These are phyloP conservation scores for Oxyruncus cristatus DNA, from an alignment of 2,113 vertebrate genomes.

Conservation along the genomic window DNA sequence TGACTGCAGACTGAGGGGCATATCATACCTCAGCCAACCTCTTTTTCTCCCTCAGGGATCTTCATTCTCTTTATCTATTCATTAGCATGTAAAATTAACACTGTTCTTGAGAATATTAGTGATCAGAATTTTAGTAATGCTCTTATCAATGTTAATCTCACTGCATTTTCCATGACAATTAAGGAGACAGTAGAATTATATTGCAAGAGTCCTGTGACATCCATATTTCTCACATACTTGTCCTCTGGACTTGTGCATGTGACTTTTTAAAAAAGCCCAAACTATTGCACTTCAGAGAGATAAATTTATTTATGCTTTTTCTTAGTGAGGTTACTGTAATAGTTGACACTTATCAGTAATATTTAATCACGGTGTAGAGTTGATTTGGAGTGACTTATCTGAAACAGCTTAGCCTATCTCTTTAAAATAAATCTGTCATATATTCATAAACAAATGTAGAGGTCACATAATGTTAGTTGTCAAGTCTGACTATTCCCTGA, in stretches of 20 bases:
- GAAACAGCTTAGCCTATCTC: not conserved
- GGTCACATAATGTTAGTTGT: conserved; percentile 24
- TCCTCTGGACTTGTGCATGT: not conserved
- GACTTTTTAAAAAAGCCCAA: not conserved
- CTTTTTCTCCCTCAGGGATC: not conserved
- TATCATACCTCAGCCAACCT: not conserved
- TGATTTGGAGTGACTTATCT: not conserved
- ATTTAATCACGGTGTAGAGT: not conserved
- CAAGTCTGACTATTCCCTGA: not conserved
- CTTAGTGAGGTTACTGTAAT: not conserved
- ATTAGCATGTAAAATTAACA: conserved; percentile 7
- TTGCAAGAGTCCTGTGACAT: not conserved
- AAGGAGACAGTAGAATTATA: conserved; percentile 13
- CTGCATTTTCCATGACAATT: conserved; percentile 40
- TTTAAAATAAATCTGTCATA: conserved; percentile 25
- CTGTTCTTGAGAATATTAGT: not conserved
- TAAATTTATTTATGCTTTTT: conserved; percentile 26
- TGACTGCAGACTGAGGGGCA: not conserved
- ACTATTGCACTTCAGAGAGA: not conserved
- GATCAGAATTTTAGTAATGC: not conserved
- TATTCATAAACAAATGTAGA: conserved; percentile 26
- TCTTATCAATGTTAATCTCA: not conserved
- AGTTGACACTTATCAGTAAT: conserved; percentile 10
- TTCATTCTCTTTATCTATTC: not conserved
- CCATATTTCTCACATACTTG: not conserved